Conservation (phyloP, 1,140 invertebrate species). For the Eulimnadia texana region DNA sequence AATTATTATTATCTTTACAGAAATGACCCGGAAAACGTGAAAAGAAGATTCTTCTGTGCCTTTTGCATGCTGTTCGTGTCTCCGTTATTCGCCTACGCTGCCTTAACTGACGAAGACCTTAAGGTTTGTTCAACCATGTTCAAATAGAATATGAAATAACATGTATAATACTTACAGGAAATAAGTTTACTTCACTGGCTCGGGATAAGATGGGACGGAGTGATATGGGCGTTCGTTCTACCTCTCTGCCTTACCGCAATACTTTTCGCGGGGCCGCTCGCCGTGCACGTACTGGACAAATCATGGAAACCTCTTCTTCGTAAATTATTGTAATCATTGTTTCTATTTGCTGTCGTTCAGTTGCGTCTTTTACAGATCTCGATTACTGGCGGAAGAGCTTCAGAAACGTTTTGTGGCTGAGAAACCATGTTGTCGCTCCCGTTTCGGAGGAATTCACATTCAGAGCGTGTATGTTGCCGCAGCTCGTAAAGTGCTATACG, state of each 20-base stretch:
- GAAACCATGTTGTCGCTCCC: conserved; percentile 80
- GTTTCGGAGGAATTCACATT: conserved; percentile 90
- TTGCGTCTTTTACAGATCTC: conserved; percentile 39
- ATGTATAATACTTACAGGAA: conserved; percentile 33
- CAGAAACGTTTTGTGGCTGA: conserved; percentile 64
- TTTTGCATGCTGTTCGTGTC: conserved; percentile 61
- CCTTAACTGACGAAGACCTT: conserved; percentile 20
- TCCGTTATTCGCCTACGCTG: conserved; percentile 51
- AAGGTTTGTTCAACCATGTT: conserved; percentile 18
- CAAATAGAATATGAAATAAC: not conserved
- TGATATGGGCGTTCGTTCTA: conserved; percentile 53
- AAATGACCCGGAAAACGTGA: conserved; percentile 76
- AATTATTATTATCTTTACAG: conserved; percentile 37
- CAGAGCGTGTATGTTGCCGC: conserved; percentile 81
- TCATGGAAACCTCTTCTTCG: conserved; percentile 32
- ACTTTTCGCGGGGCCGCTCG: conserved; percentile 68
- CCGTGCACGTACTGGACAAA: conserved; percentile 51
- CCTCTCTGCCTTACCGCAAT: conserved; percentile 68
- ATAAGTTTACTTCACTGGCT: conserved; percentile 46
- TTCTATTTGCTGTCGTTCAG: conserved; percentile 13
- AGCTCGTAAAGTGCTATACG: conserved; percentile 68
- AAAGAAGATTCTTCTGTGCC: conserved; percentile 71
- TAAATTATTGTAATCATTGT: conserved; percentile 18
- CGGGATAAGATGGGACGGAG: conserved; percentile 55
- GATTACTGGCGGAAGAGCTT: conserved; percentile 55